These are phyloP conservation scores for Pampusana beccarii DNA, from an alignment of 2,113 vertebrate genomes.

Conservation along the genomic window DNA sequence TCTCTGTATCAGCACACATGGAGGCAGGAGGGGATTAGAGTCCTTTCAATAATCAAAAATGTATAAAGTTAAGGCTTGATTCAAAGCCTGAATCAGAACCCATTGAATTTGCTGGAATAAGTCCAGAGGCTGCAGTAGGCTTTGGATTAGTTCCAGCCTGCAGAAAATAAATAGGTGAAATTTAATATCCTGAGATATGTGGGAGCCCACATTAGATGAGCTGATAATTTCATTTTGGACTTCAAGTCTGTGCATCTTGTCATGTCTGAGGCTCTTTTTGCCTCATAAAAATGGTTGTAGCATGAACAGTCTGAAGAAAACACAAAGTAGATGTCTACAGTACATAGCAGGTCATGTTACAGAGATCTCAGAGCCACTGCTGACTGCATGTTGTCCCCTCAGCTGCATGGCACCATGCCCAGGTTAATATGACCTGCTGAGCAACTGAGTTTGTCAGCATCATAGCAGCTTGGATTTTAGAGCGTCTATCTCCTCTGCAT, in stretches of 20 bases:
- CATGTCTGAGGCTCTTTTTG: not conserved
- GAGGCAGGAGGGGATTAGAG: conserved; percentile 40
- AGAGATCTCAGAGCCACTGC: not conserved
- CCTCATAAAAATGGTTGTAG: not conserved
- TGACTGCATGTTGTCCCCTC: not conserved
- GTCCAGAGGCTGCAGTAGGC: conserved; percentile 1
- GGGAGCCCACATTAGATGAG: not conserved
- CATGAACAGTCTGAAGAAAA: not conserved
- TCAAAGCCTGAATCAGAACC: conserved; percentile 41
- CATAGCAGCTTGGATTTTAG: not conserved
- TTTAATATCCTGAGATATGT: not conserved
- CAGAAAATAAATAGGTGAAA: conserved; percentile 13
- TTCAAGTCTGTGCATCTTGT: not conserved
- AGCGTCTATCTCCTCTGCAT: not conserved
- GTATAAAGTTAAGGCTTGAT: conserved; percentile 22
- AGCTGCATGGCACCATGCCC: conserved; percentile 42
- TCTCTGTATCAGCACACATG: conserved; percentile 38
- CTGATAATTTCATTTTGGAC: not conserved
- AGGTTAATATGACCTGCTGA: conserved; percentile 3
- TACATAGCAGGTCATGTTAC: not conserved
- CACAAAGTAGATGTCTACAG: not conserved
- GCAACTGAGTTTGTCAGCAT: not conserved
- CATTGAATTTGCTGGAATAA: conserved; percentile 31
- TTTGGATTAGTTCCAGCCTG: conserved; percentile 35
- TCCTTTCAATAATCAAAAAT: conserved; percentile 52